Base-by-base conservation (phyloP, 2,888 invertebrate genomes). In the Galerucella calmariensis region DNA sequence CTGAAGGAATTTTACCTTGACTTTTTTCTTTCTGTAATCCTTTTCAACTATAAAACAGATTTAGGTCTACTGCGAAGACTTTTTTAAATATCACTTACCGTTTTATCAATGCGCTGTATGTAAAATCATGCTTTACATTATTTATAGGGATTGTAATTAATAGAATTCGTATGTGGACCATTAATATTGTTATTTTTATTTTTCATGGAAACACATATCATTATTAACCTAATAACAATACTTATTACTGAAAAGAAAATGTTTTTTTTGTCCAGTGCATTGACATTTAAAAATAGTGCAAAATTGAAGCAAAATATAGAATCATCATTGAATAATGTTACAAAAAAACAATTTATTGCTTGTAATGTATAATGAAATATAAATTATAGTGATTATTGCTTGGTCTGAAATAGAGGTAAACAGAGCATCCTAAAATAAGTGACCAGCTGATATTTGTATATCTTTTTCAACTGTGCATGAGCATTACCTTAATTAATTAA, bases 81-180 rank as follows among this genome's bases (percentile, higher is more conserved):
- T 41, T 41, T 41, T 41, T 41, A 41, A 41, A 41, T n/a, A 53
- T 53, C 53, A 53, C 53, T 14, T 53, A 16, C 53, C 16, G n/a
- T 53, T 53, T n/a, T 53, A n/a, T n/a, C 51, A 51, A 51, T n/a
- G n/a, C 14, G 5, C 53, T 53, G 53, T 53, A 53, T 53, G n/a
- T 53, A 14, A 53, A 53, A 53, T 14, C n/a, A 53, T 53, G 53
- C n/a, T 53, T n/a, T 14, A 6, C 0, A 16, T 53, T 53, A 53
- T 53, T 53, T 8, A 53, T 53, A 53, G n/a, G 48, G 9, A 41
- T 41, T 41, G 35, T 48, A 14, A 3, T 48, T 14, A 14, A 48
- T 53, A 1, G 3, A 8, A 53, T n/a, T 53, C 53, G 16, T n/a
- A n/a, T 53, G 53, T 53, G 53, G 53, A 53, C 53, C 53, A 53